phyloP scores from a whole-genome alignment of 1,140 invertebrate genomes.

The Agrypnia vestita region DNA sequence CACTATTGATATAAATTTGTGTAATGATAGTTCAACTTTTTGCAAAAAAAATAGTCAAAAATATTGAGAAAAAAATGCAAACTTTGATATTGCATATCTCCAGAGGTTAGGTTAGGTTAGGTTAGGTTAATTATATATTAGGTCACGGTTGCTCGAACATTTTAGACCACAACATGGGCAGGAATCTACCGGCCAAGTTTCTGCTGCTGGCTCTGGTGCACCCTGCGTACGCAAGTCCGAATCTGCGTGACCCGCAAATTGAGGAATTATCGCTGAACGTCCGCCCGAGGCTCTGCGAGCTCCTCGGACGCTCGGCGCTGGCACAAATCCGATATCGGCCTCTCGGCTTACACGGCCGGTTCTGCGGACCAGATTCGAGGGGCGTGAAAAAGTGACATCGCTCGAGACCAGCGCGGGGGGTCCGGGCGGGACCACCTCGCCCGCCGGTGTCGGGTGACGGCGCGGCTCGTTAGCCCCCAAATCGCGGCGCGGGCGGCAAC shows the following conservation, averaged over 20 bases:
- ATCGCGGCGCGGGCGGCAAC: background rate
- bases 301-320: background rate
- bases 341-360: constrained; percentile 1
- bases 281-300: background rate
- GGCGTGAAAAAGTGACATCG: constrained; percentile 6
- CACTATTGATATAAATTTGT: too few species aligned
- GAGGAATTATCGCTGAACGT: background rate
- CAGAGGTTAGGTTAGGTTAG: too few species aligned
- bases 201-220: too few species aligned
- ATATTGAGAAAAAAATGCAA: too few species aligned
- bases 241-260: background rate
- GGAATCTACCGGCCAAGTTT: too few species aligned
- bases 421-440: constrained; percentile 9
- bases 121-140: too few species aligned
- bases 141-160: too few species aligned
- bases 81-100: too few species aligned
- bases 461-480: background rate
- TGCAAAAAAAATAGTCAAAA: too few species aligned
- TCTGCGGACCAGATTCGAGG: background rate
- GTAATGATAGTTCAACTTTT: too few species aligned
- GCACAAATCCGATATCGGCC: background rate
- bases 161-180: too few species aligned
- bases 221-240: background rate
- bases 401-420: background rate
- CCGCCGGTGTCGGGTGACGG: constrained; percentile 20